Conservation (phyloP, 1,140 invertebrate species). For the Sycophila sp. region DNA sequence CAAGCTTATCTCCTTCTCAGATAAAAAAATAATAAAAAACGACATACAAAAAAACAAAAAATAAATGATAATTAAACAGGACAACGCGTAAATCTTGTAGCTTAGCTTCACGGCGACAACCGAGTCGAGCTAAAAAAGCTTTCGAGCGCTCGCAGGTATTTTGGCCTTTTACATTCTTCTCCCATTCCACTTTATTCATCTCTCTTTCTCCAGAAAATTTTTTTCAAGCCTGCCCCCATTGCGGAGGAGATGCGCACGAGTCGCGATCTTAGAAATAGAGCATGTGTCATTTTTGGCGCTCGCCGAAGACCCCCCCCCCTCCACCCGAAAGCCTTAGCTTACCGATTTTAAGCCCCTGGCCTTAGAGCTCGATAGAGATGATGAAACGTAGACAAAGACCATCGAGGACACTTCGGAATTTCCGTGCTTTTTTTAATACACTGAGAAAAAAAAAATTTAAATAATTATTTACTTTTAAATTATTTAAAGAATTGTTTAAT, state of each 20-base stretch:
- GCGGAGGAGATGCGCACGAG: neutral
- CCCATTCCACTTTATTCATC: neutral
- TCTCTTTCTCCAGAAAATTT: neutral
- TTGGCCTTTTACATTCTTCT: neutral
- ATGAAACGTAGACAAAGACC: conserved; percentile 28
- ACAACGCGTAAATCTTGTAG: neutral
- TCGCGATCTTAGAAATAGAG: conserved; percentile 23
- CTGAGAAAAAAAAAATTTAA: too few relatives aligned
- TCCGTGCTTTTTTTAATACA: neutral
- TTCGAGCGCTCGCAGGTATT: conserved; percentile 15
- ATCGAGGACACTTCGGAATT: conserved; percentile 17
- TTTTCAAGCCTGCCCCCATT: neutral
- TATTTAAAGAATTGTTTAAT: too few relatives aligned
- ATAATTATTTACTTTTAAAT: too few relatives aligned
- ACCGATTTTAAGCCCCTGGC: neutral
- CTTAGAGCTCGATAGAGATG: neutral
- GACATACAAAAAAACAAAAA: conserved; percentile 1
- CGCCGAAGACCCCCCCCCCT: neutral
- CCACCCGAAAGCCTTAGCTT: neutral
- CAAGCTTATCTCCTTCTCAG: neutral
- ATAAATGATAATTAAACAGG: conserved; percentile 12
- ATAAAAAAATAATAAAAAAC: conserved; percentile 16
- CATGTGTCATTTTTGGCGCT: conserved; percentile 27
- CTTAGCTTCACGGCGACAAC: conserved; percentile 7
- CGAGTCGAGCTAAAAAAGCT: neutral